These are phyloP conservation scores for Rhinichthys klamathensis DNA, from an alignment of 2,113 vertebrate genomes.

Conservation along the genomic window DNA sequence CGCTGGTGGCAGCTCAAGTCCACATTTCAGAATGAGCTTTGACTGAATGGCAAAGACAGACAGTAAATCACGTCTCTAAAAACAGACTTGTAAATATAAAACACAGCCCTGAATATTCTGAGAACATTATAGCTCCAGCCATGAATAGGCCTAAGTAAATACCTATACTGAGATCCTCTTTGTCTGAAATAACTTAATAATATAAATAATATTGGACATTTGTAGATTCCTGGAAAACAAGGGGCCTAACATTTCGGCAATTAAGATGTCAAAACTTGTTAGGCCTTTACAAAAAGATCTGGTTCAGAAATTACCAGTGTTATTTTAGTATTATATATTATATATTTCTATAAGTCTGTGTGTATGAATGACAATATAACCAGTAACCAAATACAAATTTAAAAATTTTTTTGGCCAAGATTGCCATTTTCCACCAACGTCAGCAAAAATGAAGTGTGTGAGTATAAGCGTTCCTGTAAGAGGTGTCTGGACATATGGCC, in stretches of 20 bases:
- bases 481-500: conserved; percentile 5
- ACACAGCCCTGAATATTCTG: neutral
- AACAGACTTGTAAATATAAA: conserved; percentile 50
- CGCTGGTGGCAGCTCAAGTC: conserved; percentile 54
- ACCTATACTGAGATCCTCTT: conserved; percentile 15
- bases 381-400: neutral
- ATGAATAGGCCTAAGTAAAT: neutral
- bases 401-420: neutral
- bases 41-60: conserved; percentile 37
- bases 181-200: conserved; percentile 49
- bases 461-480: neutral
- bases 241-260: neutral
- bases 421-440: neutral
- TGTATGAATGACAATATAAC: neutral
- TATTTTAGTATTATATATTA: neutral
- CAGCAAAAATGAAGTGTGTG: conserved; percentile 1
- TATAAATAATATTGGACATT: conserved; percentile 17
- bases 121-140: neutral
- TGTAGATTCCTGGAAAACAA: neutral
- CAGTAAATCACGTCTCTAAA: conserved; percentile 51
- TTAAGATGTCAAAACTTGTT: neutral
- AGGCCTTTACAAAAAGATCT: neutral
- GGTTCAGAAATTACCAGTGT: neutral
- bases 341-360: neutral
- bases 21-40: conserved; percentile 47